phyloP scores from a whole-genome alignment of 2,113 vertebrate species.

The Rhinopomastus cyanomelas region DNA sequence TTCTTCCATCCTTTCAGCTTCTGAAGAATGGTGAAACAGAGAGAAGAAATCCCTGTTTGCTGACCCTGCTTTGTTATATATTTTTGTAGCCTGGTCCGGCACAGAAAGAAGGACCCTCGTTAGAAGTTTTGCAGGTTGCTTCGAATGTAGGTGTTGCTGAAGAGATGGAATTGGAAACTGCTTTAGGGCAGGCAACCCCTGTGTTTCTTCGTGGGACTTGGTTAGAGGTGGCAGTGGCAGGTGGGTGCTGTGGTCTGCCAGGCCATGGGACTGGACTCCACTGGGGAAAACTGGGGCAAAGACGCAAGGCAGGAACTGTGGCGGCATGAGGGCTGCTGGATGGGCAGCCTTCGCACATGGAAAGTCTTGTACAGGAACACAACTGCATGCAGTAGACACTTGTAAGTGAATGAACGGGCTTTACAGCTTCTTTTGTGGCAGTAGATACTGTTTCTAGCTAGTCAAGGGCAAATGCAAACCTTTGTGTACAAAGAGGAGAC shows the following conservation, averaged over 20 bases:
- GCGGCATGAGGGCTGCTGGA: neutral
- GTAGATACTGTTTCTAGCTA: neutral
- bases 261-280: neutral
- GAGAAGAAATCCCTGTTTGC: neutral
- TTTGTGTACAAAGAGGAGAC: neutral
- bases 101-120: neutral
- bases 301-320: neutral
- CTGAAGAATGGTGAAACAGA: neutral
- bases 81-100: neutral
- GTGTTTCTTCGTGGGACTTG: too few species aligned
- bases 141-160: accelerated
- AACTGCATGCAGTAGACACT: neutral
- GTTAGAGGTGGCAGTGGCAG: too few species aligned
- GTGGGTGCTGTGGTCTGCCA: neutral
- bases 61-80: neutral
- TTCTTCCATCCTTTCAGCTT: neutral
- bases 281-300: neutral
- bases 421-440: neutral
- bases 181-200: neutral
- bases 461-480: neutral
- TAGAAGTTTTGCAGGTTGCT: neutral
- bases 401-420: neutral
- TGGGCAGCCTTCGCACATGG: neutral
- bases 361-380: neutral
- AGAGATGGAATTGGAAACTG: neutral